Evolutionary conservation across 2,113 vertebrate genomes (phyloP), one percentile per base, ranked within the genome.

Genomic region (Crotalus tigris): DNA sequence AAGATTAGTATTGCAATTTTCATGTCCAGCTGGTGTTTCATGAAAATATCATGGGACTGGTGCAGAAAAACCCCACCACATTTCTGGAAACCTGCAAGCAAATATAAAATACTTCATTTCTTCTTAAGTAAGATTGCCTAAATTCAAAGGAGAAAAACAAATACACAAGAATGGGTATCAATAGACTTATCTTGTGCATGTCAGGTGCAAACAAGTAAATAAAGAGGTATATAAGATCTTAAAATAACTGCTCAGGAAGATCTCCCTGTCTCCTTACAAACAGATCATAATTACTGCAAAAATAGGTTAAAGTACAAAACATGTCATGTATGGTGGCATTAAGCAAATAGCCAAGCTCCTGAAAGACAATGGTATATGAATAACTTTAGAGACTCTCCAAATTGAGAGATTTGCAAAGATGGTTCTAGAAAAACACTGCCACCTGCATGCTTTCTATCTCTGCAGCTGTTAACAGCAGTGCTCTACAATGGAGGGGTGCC

Each of bases 21-120:
- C 93, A 96, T 97, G 96, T 96, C 96, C 97, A 98, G 97, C 96
- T 98, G 97, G 96, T 98, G 97, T 94, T 97, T 94, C 94, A 94
- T 94, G 95, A 97, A 97, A 93, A 53, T 59, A 93, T 39, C 33
- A 86, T 23, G 9, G 55, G 46, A 33, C 9, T 51, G 54, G 44
- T 55, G 95, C 58, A 95, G 90, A 89, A 64, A 11, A 64, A 13
- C 4, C 11, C 23, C 26, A 51, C 49, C 93, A 93, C 90, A 94
- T 95, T 96, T 89, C 95, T 93, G 13, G 94, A 95, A 95, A 93
- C 88, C 57, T 92, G 57, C 92, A 96, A 85, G 89, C 6, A 44
- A 95, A 94, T 93, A 24, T 33, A 61, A 86, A 69, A 89, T 94
- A 94, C 61, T 94, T 94, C 33, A 58, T 92, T 94, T 92, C 94